Base-by-base conservation (phyloP, 1,140 invertebrate genomes). In the Drosophila pectinifera region DNA sequence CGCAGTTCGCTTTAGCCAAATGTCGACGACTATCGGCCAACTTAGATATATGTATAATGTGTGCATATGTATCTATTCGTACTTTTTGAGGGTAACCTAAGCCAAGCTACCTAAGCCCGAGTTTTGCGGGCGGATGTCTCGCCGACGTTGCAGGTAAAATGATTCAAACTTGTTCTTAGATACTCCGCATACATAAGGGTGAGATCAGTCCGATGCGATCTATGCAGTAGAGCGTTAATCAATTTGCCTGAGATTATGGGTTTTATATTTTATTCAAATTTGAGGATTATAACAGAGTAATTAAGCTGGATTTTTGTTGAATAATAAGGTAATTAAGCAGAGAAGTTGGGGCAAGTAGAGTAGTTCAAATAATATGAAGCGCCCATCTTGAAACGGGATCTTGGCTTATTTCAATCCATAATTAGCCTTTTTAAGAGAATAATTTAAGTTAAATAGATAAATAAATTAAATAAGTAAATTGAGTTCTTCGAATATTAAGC, bases 1-100 rank as follows among this genome's bases (percentile, higher is more conserved):
- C 83, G 83, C 84, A 89, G 72, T 73, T 56, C 67, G 62, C 53
- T 49, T 73, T 74, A 38, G 63, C 82, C 78, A 85, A 82, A 84
- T 84, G 70, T 65, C 83, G 58, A 57, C 51, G 68, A 39, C 43
- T 49, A 39, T 54, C 53, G 38, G 26, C 58, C 31, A 63, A 67
- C 20, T 34, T 45, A 20, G 56, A 46, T 6, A 38, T 39, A 24
- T 18, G 20, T n/a, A 10, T 7, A 51, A 43, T 41, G 31, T 6
- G 4, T 24, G 14, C 6, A 39, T 31, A 26, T 36, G 2, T 69
- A 13, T 57, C 4, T 70, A 48, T 56, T 34, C 18, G 36, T 46
- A 55, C 11, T 39, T 70, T 57, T 31, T 18, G 39, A 57, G 49
- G 51, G 62, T 70, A 46, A 70, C 62, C 39, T 7, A 67, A 70